Conservation (phyloP, 2,113 vertebrate genomes). For the Tragelaphus strepsiceros region DNA sequence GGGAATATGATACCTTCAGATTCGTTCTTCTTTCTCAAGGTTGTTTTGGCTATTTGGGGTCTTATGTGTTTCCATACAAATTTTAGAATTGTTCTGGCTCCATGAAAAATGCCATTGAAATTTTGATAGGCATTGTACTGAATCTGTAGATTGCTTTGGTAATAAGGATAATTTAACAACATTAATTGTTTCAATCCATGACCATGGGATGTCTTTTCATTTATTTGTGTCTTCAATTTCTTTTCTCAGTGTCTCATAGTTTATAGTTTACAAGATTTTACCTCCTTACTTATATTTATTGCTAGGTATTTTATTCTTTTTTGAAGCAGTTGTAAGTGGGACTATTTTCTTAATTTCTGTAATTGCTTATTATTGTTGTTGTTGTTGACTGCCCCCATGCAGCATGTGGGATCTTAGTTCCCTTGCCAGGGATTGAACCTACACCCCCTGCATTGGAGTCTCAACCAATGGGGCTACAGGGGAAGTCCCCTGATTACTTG, state of each 20-base stretch:
- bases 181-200: neutral
- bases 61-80: neutral
- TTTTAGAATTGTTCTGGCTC: neutral
- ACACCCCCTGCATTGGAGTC: neutral
- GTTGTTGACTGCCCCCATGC: neutral
- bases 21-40: neutral
- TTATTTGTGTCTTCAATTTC: neutral
- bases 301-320: neutral
- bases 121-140: neutral
- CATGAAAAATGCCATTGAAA: neutral
- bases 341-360: neutral
- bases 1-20: neutral
- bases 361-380: neutral
- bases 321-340: neutral
- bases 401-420: neutral
- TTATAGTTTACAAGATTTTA: neutral
- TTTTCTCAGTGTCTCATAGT: neutral
- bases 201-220: neutral
- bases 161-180: neutral
- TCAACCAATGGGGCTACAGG: neutral
- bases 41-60: neutral
- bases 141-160: neutral
- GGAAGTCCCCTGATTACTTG: neutral
- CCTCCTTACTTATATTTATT: neutral
- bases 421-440: neutral